phyloP scores from a whole-genome alignment of 2,113 vertebrate species.

The Machaerirhynchus nigripectus region DNA sequence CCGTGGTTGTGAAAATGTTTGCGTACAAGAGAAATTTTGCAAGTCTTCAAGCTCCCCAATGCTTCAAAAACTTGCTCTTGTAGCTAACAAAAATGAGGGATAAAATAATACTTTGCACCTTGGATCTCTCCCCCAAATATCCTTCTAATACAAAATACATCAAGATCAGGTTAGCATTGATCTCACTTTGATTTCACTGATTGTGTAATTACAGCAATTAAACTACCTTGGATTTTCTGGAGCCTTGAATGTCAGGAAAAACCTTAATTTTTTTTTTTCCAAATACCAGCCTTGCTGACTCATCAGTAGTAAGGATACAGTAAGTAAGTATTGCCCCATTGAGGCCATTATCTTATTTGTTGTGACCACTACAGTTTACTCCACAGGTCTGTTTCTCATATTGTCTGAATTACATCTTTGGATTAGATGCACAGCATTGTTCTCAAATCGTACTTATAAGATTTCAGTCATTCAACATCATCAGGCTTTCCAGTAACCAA shows the following conservation, averaged over 20 bases:
- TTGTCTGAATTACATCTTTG: not conserved
- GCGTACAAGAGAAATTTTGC: not conserved
- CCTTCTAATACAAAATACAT: not conserved
- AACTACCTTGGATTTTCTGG: not conserved
- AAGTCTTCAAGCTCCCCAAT: not conserved
- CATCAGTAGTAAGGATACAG: fast-evolving
- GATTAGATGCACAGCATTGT: not conserved
- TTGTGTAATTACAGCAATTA: not conserved
- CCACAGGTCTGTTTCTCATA: not conserved
- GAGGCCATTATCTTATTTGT: not conserved
- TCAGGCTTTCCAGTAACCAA: not conserved
- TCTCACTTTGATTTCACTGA: not conserved
- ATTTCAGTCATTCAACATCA: not conserved
- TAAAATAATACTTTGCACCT: not conserved
- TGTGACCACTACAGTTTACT: not conserved
- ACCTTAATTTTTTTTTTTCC: not conserved
- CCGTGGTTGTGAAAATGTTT: not conserved
- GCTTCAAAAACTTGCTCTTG: not conserved
- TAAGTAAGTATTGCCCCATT: not conserved
- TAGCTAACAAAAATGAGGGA: not conserved
- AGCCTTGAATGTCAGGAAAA: not conserved
- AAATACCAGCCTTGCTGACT: not conserved
- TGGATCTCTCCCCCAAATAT: not conserved
- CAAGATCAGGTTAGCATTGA: not conserved
- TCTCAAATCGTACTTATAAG: not conserved